Evolutionary conservation across 2,888 invertebrate species (phyloP).

Genomic region (Cantharis nigra): DNA sequence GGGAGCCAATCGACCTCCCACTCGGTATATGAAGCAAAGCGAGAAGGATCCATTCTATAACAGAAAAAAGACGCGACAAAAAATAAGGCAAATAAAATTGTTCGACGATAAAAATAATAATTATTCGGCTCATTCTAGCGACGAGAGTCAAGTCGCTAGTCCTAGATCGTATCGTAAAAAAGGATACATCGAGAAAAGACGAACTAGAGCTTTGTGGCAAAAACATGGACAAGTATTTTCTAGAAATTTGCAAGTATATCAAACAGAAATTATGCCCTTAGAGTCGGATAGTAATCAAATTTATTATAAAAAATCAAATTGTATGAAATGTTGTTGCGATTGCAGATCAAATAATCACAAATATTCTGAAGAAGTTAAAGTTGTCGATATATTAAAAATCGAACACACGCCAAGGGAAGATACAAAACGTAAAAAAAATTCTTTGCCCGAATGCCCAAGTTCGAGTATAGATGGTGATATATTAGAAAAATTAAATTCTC

Average conservation of each 20-base stretch:
- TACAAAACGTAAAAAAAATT: slow-evolving; percentile 18
- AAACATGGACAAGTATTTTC: slow-evolving; percentile 57
- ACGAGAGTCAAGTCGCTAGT: slow-evolving; percentile 65
- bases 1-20: slow-evolving; percentile 77
- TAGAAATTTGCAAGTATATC: slow-evolving; percentile 53
- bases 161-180: slow-evolving; percentile 57
- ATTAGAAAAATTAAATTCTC: slow-evolving; percentile 51
- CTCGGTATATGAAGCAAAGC: slow-evolving; percentile 86
- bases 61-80: slow-evolving; percentile 69
- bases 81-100: slow-evolving; percentile 60
- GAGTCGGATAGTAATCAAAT: slow-evolving; percentile 59
- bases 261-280: slow-evolving; percentile 58
- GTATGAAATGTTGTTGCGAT: slow-evolving; percentile 45
- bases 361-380: slow-evolving; percentile 33
- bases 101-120: slow-evolving; percentile 61
- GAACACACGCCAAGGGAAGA: slow-evolving; percentile 39
- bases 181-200: slow-evolving; percentile 55
- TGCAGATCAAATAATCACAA: slow-evolving; percentile 43
- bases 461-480: slow-evolving; percentile 38
- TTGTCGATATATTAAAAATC: slow-evolving; percentile 41
- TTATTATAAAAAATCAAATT: slow-evolving; percentile 43
- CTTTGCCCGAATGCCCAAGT: slow-evolving; percentile 34
- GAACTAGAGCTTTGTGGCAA: slow-evolving; percentile 51
- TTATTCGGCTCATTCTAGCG: slow-evolving; percentile 64
- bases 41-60: slow-evolving; percentile 87